A percentile compares a stretch with the other conserved stretches of the same genome.
phyloP scores from a whole-genome alignment of 2,888 invertebrate genomes.

The Scelioninae gen. 2 region DNA sequence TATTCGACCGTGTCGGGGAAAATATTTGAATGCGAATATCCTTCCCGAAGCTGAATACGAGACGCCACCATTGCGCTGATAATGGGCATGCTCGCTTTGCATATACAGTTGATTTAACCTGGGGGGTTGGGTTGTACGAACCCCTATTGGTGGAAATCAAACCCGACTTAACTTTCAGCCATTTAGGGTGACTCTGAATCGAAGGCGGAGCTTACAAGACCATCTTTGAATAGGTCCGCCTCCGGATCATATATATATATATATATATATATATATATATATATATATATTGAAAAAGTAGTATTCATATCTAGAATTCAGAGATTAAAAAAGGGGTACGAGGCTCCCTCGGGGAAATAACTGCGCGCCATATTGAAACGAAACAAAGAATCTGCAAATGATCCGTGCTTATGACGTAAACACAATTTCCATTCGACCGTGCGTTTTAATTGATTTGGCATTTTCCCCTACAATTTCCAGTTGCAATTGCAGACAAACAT shows the following conservation, averaged over 20 bases:
- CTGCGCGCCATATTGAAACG: slow-evolving; percentile 44
- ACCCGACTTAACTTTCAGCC: slow-evolving; percentile 57
- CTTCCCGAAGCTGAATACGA: slow-evolving; percentile 16
- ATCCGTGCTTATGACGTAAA: slow-evolving; percentile 23
- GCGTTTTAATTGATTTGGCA: slow-evolving; percentile 18
- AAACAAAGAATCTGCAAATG: slow-evolving; percentile 40
- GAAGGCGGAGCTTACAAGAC: slow-evolving; percentile 57
- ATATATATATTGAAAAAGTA: too few species aligned
- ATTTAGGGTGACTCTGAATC: slow-evolving; percentile 57
- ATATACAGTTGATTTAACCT: slow-evolving; percentile 51
- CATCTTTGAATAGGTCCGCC: slow-evolving; percentile 54
- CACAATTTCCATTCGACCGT: slow-evolving; percentile 7
- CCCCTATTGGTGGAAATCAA: slow-evolving; percentile 59
- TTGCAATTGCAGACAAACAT: too few species aligned
- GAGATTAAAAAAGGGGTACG: slow-evolving; percentile 45
- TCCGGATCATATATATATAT: slow-evolving; percentile 39
- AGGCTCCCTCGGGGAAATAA: slow-evolving; percentile 37
- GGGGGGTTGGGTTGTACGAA: slow-evolving; percentile 53
- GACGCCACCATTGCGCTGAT: slow-evolving; percentile 57
- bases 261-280: slow-evolving; percentile 16
- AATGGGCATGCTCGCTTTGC: slow-evolving; percentile 56
- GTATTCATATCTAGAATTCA: slow-evolving; percentile 28
- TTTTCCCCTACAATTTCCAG: too few species aligned
- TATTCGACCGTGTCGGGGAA: slow-evolving; percentile 1
- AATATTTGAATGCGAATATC: slow-evolving; percentile 39